Evolutionary conservation across 2,113 vertebrate genomes (phyloP), one percentile per base, ranked within the genome.

Genomic region (Eudyptes chrysolophus): DNA sequence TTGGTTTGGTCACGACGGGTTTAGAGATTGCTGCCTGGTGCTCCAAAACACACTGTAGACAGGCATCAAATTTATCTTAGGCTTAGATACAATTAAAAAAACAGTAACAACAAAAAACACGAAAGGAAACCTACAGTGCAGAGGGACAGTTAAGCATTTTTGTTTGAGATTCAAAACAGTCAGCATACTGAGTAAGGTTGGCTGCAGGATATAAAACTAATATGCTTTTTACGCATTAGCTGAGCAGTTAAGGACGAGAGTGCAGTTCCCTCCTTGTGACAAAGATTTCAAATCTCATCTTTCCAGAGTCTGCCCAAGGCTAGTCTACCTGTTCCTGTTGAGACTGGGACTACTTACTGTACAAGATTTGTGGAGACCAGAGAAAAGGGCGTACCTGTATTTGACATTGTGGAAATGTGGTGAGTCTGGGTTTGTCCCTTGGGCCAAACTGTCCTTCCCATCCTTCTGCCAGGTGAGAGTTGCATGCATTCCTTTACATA

Each of bases 31-130:
- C 74, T 96, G 84, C 78, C 78, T 92, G 48, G 74, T 87, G 89
- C 84, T 94, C 87, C 70, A 90, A 89, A 95, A 85, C 58, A 36
- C 77, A 49, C 84, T 65, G 74, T 30, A 60, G 57, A 11, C 44
- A 61, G 65, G 57, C 66, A 87, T 65, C 74, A 49, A 40, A 93
- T 97, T 95, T 82, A 83, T 96, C 87, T 94, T 85, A 72, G 78
- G 57, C 70, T 92, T 85, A 89, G 52, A 55, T 36, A 90, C 87
- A 85, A 94, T 96, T 97, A 91, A 95, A 95, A 95, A 95, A 89
- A 34, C 69, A 89, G 25, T 83, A 94, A 91, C n/a, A 29, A 68
- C 29, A 55, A 90, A 89, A 84, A 83, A 3, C 46, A 64, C 22
- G 10, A 52, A 93, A 86, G 82, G 87, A 94, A 93, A 58, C 90